Evolutionary conservation across 2,888 invertebrate genomes (phyloP), one percentile per base, ranked within the genome.

Genomic region (Eristalis intricaria): DNA sequence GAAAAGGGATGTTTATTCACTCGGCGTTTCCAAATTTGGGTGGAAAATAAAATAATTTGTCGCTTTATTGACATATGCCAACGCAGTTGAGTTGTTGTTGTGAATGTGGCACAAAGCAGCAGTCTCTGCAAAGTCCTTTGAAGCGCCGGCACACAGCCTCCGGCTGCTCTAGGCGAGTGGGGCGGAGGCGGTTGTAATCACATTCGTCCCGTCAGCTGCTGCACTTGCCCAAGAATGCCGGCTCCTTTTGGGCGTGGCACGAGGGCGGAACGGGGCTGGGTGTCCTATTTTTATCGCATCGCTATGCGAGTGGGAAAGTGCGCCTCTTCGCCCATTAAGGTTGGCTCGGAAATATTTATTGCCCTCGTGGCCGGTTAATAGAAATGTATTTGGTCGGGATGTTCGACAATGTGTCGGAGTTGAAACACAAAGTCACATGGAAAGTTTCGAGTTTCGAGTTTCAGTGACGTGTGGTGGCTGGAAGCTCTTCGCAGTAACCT

Each of bases 21-120:
- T 74, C 66, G 65, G 78, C 58, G 78, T 77, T 86, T 82, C 74
- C 82, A 86, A 82, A 79, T 83, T 78, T 78, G 70, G 40, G 11
- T 26, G 66, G 70, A 71, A 83, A 83, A 83, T 78, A 78, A 74
- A 78, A 82, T 78, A 61, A 65, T 83, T 81, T 58, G 58, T 66
- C 29, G 78, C 40, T 38, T 65, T 82, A 77, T 85, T 82, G 82
- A 86, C 50, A 74, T 50, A 43, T 76, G 76, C 68, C 76, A 56
- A 10, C 10, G 43, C 11, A 40, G 29, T 64, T 50, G 19, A 43
- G 56, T 38, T 35, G 26, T n/a, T 13, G 13, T 13, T 29, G 26
- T 15, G 56, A 35, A 68, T 77, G 60, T 32, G 40, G 50, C 40
- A 61, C 38, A 68, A 66, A 73, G 58, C 15, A 19, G 61, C 26